Evolutionary conservation across 2,113 vertebrate genomes (phyloP), one percentile per base, ranked within the genome.

Genomic region (Heterotis niloticus): DNA sequence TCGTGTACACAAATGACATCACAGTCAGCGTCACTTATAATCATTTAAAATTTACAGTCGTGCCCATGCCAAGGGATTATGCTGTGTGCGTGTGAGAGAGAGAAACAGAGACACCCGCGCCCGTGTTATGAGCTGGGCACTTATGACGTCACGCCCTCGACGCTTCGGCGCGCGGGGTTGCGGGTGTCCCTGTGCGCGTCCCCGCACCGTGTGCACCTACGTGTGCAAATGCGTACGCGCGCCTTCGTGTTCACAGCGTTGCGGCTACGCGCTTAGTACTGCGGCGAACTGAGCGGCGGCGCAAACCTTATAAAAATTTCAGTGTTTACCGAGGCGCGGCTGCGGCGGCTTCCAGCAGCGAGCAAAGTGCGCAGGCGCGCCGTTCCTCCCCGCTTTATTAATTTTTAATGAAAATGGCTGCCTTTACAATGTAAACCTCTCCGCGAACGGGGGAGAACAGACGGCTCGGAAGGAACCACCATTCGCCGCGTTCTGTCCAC

Each of bases 381-480:
- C 80, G 5, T 10, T 17, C 23, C 76, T 75, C 84, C 81, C 82
- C 86, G 86, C 86, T 90, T 87, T 87, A 90, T 88, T 80, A 85
- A 84, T 86, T 81, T 78, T 79, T 75, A 81, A 78, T 82, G 86
- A 91, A 93, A 92, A 93, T 93, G 92, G 92, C 91, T 91, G 90
- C 90, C 89, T 84, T 83, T 85, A 84, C 87, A 82, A 86, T 89
- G 88, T 88, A 87, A 89, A 89, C 78, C 84, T 83, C 85, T 87
- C 72, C 84, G 80, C 82, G 74, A 62, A 67, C 84, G 82, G 82
- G 82, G 87, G 85, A 79, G 85, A 83, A 84, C 79, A 76, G 78
- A 81, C 71, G 75, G 69, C 64, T 10, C 60, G 78, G 70, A 80
- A 79, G 85, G 23, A 24, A 52, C 77, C 9, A 83, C 29, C 51